These are phyloP conservation scores for Andrena dorsata DNA, from an alignment of 2,888 invertebrate species.

Conservation along the genomic window DNA sequence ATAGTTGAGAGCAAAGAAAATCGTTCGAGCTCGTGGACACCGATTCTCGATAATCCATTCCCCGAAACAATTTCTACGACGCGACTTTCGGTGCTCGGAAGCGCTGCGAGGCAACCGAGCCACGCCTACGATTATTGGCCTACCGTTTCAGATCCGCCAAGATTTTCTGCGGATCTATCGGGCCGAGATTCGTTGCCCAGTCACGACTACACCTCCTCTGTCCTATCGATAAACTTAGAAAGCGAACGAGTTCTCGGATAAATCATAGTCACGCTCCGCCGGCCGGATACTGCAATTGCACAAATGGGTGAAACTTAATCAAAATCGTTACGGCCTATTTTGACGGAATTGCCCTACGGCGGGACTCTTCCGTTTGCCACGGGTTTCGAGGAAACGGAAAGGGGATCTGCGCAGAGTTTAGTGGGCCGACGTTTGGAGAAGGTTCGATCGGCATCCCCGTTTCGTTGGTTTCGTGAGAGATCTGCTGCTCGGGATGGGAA, in stretches of 20 bases:
- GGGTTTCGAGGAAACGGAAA: slow-evolving; percentile 49
- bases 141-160: slow-evolving; percentile 61
- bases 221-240: slow-evolving; percentile 63
- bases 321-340: slow-evolving; percentile 54
- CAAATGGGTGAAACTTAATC: slow-evolving; percentile 55
- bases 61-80: slow-evolving; percentile 63
- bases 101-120: slow-evolving; percentile 45
- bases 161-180: slow-evolving; percentile 58
- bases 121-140: slow-evolving; percentile 67
- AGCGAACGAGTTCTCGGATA: slow-evolving; percentile 50
- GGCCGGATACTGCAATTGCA: slow-evolving; percentile 30
- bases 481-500: background rate
- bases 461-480: background rate
- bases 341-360: slow-evolving; percentile 24
- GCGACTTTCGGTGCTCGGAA: slow-evolving; percentile 26
- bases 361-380: slow-evolving; percentile 6
- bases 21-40: background rate
- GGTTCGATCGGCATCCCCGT: background rate
- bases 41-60: slow-evolving; percentile 37
- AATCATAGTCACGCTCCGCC: slow-evolving; percentile 61
- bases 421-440: background rate
- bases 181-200: slow-evolving; percentile 46
- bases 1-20: too few relatives aligned
- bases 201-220: slow-evolving; percentile 57
- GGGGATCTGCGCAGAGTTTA: slow-evolving; percentile 9